Conservation (phyloP, 2,888 invertebrate genomes). For the Cylloceria caligata region DNA sequence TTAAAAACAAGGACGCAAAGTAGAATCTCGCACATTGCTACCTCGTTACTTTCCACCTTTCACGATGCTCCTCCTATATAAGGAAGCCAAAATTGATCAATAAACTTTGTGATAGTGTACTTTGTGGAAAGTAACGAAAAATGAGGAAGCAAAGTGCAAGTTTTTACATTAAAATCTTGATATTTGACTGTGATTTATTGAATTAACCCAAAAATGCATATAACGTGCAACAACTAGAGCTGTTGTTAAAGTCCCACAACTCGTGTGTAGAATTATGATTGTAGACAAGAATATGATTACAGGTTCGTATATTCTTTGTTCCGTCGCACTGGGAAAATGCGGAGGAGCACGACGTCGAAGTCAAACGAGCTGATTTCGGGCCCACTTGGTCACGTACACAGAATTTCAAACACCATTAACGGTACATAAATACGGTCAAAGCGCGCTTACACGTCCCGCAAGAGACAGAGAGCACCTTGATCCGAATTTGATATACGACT, state of each 20-base stretch:
- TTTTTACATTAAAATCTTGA: too few relatives aligned
- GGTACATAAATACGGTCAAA: constrained; percentile 56
- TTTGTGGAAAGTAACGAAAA: too few relatives aligned
- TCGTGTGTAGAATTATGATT: neutral
- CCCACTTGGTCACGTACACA: constrained; percentile 59
- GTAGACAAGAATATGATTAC: constrained; percentile 7
- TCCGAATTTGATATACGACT: constrained; percentile 58
- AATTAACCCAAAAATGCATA: neutral
- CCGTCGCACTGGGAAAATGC: constrained; percentile 35
- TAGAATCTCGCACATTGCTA: too few relatives aligned
- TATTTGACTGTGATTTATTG: neutral
- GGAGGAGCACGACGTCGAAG: constrained; percentile 35
- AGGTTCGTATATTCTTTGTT: neutral
- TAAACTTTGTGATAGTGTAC: too few relatives aligned
- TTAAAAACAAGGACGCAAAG: too few relatives aligned
- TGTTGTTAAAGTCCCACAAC: too few relatives aligned
- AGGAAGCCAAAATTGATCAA: too few relatives aligned
- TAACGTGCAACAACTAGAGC: neutral
- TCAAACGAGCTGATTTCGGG: constrained; percentile 62
- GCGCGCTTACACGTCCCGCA: constrained; percentile 15
- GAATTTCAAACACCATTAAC: constrained; percentile 70
- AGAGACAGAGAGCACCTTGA: constrained; percentile 30
- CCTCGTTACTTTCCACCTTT: too few relatives aligned
- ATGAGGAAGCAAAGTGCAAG: too few relatives aligned
- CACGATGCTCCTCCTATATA: too few relatives aligned